These are phyloP conservation scores for Silurus meridionalis DNA, from an alignment of 2,113 vertebrate genomes.

Conservation along the genomic window DNA sequence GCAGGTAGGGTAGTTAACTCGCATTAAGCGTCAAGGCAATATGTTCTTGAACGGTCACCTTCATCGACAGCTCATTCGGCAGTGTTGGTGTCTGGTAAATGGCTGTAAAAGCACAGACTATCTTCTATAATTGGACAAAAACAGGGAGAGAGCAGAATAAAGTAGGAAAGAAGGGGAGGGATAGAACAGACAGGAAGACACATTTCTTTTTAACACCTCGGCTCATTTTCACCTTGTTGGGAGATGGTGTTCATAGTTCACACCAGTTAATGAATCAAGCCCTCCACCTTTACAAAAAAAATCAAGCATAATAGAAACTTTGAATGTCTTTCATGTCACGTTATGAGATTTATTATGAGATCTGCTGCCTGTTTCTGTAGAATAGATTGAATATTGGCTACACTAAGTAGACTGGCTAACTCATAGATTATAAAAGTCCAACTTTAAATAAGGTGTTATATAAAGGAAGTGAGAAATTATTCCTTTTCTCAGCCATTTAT, in stretches of 20 bases:
- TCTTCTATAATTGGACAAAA: constrained; percentile 1
- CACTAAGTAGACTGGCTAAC: neutral
- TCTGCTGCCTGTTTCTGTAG: neutral
- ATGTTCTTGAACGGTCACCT: constrained; percentile 11
- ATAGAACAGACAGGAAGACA: neutral
- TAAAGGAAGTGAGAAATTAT: constrained; percentile 13
- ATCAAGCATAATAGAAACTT: neutral
- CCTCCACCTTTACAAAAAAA: neutral
- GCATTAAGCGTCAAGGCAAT: neutral
- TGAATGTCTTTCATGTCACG: neutral
- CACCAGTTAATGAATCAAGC: constrained; percentile 38
- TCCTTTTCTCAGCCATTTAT: constrained; percentile 34
- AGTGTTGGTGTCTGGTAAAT: constrained; percentile 1
- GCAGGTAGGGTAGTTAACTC: neutral
- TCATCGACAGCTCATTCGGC: constrained; percentile 12
- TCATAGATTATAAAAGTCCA: constrained; percentile 15
- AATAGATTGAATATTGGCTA: neutral
- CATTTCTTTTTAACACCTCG: constrained; percentile 17
- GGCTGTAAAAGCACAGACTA: constrained; percentile 13
- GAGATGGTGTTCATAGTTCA: constrained; percentile 1
- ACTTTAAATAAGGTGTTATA: constrained; percentile 30
- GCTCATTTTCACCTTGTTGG: constrained; percentile 41
- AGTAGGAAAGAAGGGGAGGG: neutral
- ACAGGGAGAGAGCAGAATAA: neutral
- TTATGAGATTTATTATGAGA: neutral